Percentiles rank a stretch among this genome's conserved stretches.
phyloP scores from a whole-genome alignment of 2,113 vertebrate species.

The Bos javanicus region DNA sequence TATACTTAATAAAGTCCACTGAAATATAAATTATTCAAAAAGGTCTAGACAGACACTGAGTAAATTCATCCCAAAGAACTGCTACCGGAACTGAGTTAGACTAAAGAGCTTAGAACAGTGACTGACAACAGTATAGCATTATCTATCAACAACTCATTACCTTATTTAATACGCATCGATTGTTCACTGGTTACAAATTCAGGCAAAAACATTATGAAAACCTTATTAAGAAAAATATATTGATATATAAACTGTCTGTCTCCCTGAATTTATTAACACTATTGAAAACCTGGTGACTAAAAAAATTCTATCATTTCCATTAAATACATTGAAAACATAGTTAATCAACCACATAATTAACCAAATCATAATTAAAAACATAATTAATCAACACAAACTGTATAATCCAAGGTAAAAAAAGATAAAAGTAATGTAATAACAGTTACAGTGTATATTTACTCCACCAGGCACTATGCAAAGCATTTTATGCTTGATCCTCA shows the following conservation, averaged over 20 bases:
- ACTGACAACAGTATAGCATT: not conserved
- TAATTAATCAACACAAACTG: not conserved
- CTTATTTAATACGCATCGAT: not conserved
- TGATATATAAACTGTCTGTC: not conserved
- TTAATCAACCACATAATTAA: not conserved
- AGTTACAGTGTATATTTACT: not conserved
- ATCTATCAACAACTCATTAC: not conserved
- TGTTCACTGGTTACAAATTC: not conserved
- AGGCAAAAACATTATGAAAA: not conserved
- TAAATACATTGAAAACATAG: not conserved
- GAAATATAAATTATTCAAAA: conserved; percentile 7
- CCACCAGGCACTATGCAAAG: not conserved
- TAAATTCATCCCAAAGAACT: not conserved
- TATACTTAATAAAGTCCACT: not conserved
- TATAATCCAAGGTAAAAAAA: not conserved
- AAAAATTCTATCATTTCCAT: not conserved
- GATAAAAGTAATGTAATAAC: not conserved
- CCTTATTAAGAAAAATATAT: conserved; percentile 9
- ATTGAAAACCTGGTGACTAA: not conserved
- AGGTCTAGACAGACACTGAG: not conserved
- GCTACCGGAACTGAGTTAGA: not conserved
- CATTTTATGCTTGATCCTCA: not conserved
- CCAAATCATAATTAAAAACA: not conserved
- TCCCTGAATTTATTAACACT: not conserved
- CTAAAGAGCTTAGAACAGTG: not conserved